Evolutionary conservation across 2,888 invertebrate genomes (phyloP).

Genomic region (Zeuzera pyrina): DNA sequence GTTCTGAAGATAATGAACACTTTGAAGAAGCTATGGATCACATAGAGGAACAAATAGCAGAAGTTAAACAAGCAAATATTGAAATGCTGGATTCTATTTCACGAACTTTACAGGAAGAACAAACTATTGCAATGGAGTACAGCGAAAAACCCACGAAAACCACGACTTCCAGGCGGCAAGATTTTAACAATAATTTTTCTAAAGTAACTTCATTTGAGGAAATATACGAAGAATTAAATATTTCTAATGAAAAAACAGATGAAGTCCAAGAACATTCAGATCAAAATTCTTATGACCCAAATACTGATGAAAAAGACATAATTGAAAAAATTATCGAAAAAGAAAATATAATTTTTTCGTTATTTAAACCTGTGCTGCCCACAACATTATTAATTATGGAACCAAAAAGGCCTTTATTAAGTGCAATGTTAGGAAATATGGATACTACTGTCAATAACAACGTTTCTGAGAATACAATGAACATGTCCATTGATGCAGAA

Average conservation of each 20-base stretch:
- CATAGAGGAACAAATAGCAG: conserved; percentile 47
- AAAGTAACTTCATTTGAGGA: conserved; percentile 57
- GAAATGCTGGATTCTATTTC: conserved; percentile 61
- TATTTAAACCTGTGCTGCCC: conserved; percentile 24
- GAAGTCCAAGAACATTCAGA: not conserved
- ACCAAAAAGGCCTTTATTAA: conserved; percentile 24
- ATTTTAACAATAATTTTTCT: conserved; percentile 48
- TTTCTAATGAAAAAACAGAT: conserved; percentile 8
- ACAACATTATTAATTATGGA: conserved; percentile 31
- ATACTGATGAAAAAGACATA: not conserved
- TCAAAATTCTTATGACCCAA: not conserved
- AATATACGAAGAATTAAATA: conserved; percentile 52
- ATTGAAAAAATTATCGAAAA: conserved; percentile 15
- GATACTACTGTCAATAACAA: not conserved
- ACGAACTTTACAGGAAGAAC: conserved; percentile 54
- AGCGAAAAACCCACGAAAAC: conserved; percentile 15
- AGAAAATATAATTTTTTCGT: conserved; percentile 25
- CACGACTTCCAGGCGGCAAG: conserved; percentile 24
- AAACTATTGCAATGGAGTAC: conserved; percentile 34
- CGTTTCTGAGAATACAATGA: too few species aligned
- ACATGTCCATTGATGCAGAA: not conserved
- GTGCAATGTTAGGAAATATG: conserved; percentile 27
- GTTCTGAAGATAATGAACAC: conserved; percentile 63
- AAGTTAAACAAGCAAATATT: conserved; percentile 53
- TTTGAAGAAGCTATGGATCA: conserved; percentile 67